Evolutionary conservation across 2,113 vertebrate genomes (phyloP), one percentile per base, ranked within the genome.

Genomic region (Garra rufa): DNA sequence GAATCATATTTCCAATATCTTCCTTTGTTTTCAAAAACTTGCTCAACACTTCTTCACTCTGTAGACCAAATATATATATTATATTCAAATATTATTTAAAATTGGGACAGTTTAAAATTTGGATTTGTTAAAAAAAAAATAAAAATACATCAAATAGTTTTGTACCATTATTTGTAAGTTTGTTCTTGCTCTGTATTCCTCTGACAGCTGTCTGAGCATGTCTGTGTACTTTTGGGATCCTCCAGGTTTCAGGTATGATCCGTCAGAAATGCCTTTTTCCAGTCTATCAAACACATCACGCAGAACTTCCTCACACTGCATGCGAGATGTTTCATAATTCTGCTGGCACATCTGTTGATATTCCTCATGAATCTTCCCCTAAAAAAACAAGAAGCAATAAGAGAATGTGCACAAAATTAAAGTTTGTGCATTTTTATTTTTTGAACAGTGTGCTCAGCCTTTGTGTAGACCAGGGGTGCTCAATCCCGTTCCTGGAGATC

Each of bases 31-130:
- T 86, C 46, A 89, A 73, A 63, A 85, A 89, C 59, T 26, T 30
- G 19, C 59, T 73, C 50, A 89, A 70, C 15, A 84, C 84, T 55
- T 88, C 80, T 41, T 89, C 86, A 71, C 69, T 79, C 88, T 89
- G 69, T 41, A 67, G 17, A 67, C 41, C 46, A 57, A 24, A 82
- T 63, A 52, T 50, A 21, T 43, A 43, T 43, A 43, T 43, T 43
- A 43, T 43, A 50, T 17, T 65, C 6, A 83, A 14, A 24, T 3
- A 7, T 14, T 0, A 63, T 63, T 61, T 13, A 28, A 61, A 61
- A 28, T 50, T n/a, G n/a, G n/a, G 46, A 15, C 46, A 15, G 46
- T 50, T 50, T 50, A n/a, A n/a, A n/a, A n/a, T n/a, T n/a, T n/a
- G n/a, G n/a, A n/a, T n/a, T n/a, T n/a, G n/a, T n/a, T n/a, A n/a